Evolutionary conservation across 2,888 invertebrate species (phyloP), one percentile per base, ranked within the genome.

Genomic region (Agonopterix arenella): DNA sequence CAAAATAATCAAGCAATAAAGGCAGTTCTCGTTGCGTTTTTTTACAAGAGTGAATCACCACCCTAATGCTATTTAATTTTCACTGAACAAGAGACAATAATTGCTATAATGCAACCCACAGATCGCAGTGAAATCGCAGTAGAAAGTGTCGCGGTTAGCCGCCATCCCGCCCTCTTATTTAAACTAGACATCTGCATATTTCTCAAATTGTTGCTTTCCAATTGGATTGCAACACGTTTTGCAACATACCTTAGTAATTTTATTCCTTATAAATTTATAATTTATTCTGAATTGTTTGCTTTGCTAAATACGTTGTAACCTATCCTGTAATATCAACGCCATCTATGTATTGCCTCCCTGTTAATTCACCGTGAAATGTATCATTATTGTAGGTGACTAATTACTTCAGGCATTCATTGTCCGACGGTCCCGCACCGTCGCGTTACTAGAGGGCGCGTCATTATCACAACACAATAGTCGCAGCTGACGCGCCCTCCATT

Each of bases 61-160:
- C 5, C 28, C 28, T 28, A 28, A 28, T 28, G 28, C 28, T 28
- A 28, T 28, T 28, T 28, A 28, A 28, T 28, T 28, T 28, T 28
- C 28, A 28, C 28, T 28, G 28, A 28, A 28, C 28, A 28, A 28
- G 28, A 28, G 28, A 28, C 28, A 28, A 28, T 28, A 28, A 28
- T 28, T 28, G 28, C 28, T 28, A 28, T 28, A 28, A 28, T 40
- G 40, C 40, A n/a, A 11, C 43, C 72, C 74, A 66, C 70, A 73
- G 67, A 58, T 62, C 62, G 58, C 67, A 66, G 78, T 66, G 80
- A 76, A 78, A 80, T 77, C 76, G 64, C 62, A 53, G 76, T 28
- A 77, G 83, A 84, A 84, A 84, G 84, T 70, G 65, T 61, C 70
- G 83, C 57, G 84, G 84, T 80, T 73, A 72, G 59, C 78, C 77